These are phyloP conservation scores for Bradypodion ventrale DNA, from an alignment of 2,797 vertebrate genomes.

Conservation along the genomic window DNA sequence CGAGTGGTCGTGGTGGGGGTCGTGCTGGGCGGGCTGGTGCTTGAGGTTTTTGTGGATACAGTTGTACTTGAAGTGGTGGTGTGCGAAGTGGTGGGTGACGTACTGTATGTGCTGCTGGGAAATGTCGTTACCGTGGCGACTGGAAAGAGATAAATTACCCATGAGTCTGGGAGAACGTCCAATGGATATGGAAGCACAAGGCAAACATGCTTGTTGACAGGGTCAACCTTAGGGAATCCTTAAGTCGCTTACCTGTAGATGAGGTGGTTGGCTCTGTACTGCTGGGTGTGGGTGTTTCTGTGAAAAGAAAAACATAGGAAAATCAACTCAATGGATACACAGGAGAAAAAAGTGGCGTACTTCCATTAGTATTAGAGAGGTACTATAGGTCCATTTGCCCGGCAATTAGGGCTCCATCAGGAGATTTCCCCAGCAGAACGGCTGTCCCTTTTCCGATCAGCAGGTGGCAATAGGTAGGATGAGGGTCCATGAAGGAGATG, in stretches of 20 bases:
- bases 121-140: background rate
- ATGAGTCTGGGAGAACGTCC: fast-evolving
- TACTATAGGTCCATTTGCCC: too few relatives aligned
- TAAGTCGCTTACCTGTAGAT: fast-evolving
- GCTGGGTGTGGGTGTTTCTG: background rate
- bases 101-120: background rate
- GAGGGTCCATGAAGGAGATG: too few relatives aligned
- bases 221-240: background rate
- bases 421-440: too few relatives aligned
- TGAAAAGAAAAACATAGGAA: fast-evolving
- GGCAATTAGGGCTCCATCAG: too few relatives aligned
- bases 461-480: too few relatives aligned
- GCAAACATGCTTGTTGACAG: background rate
- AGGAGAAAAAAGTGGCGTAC: too few relatives aligned
- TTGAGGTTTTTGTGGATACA: background rate
- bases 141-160: background rate
- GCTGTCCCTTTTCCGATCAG: too few relatives aligned
- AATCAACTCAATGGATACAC: too few relatives aligned
- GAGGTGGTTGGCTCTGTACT: background rate
- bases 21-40: background rate
- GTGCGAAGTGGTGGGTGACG: background rate
- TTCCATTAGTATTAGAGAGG: too few relatives aligned
- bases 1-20: background rate
- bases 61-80: background rate
- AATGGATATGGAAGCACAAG: too few relatives aligned